These are phyloP conservation scores for Meiosimyza decipiens DNA, from an alignment of 2,888 invertebrate species.

Conservation along the genomic window DNA sequence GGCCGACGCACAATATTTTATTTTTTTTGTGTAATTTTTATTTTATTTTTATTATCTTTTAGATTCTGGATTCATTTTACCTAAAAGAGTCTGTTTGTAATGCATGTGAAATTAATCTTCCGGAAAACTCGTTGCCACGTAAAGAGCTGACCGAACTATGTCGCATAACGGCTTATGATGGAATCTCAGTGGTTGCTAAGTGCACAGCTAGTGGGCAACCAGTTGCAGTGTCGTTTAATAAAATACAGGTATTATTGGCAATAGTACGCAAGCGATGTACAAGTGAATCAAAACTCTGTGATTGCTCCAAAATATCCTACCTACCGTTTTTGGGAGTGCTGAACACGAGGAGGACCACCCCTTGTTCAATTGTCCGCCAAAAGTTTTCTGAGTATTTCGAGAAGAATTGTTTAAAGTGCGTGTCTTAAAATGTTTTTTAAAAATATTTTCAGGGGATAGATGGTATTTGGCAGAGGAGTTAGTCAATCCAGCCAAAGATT, in stretches of 20 bases:
- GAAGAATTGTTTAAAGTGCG: no score
- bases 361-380: no score
- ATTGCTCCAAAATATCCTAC: not conserved
- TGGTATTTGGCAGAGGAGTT: no score
- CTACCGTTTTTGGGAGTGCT: not conserved
- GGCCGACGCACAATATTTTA: not conserved
- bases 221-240: constrained; percentile 75
- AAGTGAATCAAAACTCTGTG: no score
- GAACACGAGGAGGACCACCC: no score
- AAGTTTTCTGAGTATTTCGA: no score
- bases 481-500: no score
- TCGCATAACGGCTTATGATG: constrained; percentile 72
- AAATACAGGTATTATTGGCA: constrained; percentile 71
- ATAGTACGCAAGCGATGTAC: no score
- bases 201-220: constrained; percentile 70
- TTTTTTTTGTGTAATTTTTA: constrained; percentile 33
- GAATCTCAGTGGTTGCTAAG: constrained; percentile 74
- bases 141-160: constrained; percentile 73
- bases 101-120: constrained; percentile 70
- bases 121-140: constrained; percentile 69
- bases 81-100: constrained; percentile 72
- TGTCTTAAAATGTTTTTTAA: no score
- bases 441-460: no score
- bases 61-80: constrained; percentile 69
- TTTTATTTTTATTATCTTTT: constrained; percentile 49